Evolutionary conservation across 2,888 invertebrate genomes (phyloP).

Genomic region (Spodoptera littoralis): DNA sequence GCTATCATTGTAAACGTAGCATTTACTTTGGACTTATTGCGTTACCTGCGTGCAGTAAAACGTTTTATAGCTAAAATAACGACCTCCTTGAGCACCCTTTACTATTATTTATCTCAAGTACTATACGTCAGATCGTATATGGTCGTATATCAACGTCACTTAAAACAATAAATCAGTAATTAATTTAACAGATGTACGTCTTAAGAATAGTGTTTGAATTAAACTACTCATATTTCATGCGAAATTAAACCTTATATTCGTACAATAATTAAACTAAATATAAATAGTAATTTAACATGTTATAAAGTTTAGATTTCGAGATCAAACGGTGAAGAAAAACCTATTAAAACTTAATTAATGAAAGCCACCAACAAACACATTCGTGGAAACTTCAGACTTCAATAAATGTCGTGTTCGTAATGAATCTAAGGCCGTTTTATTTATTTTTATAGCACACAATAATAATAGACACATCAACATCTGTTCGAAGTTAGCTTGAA

Average conservation of each 20-base stretch:
- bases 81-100: constrained; percentile 57
- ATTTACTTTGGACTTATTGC: constrained; percentile 41
- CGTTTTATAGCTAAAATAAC: constrained; percentile 63
- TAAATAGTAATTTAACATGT: background rate
- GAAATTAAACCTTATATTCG: too few relatives aligned
- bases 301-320: constrained; percentile 7
- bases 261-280: constrained; percentile 1
- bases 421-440: constrained; percentile 4
- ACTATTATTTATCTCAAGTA: constrained; percentile 60
- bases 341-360: constrained; percentile 11
- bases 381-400: constrained; percentile 2
- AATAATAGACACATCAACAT: constrained; percentile 53
- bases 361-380: constrained; percentile 8
- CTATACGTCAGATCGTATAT: constrained; percentile 43
- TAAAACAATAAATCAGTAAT: constrained; percentile 46
- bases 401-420: constrained; percentile 11
- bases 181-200: constrained; percentile 32
- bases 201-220: constrained; percentile 15
- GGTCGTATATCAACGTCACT: constrained; percentile 42
- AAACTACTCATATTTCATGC: background rate
- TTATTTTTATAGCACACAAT: constrained; percentile 31
- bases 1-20: constrained; percentile 41
- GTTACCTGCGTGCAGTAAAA: constrained; percentile 60
- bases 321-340: constrained; percentile 22
- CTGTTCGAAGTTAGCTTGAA: constrained; percentile 46